Evolutionary conservation across 2,797 vertebrate species (phyloP).

Genomic region (Macroramphosus scolopax): DNA sequence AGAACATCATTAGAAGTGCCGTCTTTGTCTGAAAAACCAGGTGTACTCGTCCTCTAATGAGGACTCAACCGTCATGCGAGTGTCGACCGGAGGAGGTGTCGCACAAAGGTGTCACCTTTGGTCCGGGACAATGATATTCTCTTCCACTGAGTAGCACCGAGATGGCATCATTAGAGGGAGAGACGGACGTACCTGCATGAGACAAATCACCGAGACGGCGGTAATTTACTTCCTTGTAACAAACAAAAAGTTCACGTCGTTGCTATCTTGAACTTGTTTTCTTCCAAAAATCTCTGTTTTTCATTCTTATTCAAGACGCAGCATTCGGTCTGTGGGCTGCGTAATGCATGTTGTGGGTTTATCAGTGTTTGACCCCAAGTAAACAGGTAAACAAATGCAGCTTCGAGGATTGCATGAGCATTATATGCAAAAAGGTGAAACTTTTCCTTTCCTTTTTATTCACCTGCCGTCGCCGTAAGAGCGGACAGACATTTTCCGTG

Average conservation of each 20-base stretch:
- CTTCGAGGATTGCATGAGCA: conserved; percentile 22
- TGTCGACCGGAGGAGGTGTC: conserved; percentile 52
- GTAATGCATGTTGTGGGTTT: conserved; percentile 16
- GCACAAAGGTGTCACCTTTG: conserved; percentile 43
- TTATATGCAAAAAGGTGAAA: conserved; percentile 31
- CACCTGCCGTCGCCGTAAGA: conserved; percentile 33
- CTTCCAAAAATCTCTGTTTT: conserved; percentile 29
- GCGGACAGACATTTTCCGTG: conserved; percentile 33
- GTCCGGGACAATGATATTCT: conserved; percentile 49
- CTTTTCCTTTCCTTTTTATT: conserved; percentile 49
- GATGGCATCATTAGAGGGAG: conserved; percentile 65
- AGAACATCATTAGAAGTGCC: conserved; percentile 63
- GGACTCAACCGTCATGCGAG: conserved; percentile 52
- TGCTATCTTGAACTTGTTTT: conserved; percentile 23
- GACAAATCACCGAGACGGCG: no score
- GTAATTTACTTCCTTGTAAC: no score
- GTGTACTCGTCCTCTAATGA: conserved; percentile 66
- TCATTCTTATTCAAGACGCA: conserved; percentile 17
- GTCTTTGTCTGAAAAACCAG: conserved; percentile 55
- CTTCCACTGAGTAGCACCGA: conserved; percentile 30
- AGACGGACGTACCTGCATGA: conserved; percentile 6
- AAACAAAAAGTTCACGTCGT: conserved; percentile 35
- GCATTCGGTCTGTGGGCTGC: conserved; percentile 13
- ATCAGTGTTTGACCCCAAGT: conserved; percentile 27
- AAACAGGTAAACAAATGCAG: conserved; percentile 25